phyloP scores from a whole-genome alignment of 1,140 invertebrate species.

The Apocrypta bakeri region DNA sequence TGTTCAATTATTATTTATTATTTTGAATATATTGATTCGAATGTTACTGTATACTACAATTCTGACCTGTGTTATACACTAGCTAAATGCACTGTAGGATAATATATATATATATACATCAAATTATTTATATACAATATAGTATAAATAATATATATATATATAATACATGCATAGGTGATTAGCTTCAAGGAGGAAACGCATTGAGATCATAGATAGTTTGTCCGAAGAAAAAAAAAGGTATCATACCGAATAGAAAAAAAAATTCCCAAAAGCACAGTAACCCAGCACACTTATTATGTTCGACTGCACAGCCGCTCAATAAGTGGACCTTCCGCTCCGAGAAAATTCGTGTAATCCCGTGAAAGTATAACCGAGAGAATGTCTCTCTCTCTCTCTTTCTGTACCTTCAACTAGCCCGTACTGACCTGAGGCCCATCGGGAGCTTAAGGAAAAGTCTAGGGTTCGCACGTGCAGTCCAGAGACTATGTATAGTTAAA shows the following conservation, averaged over 20 bases:
- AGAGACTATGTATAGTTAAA: neutral
- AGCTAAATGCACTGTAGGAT: no score
- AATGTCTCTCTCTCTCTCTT: neutral
- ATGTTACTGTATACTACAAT: no score
- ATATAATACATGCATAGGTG: no score
- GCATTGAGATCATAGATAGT: no score
- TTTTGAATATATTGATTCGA: no score
- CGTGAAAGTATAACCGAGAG: neutral
- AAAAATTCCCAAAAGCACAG: neutral
- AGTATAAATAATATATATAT: no score
- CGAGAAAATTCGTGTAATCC: conserved; percentile 32
- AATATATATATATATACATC: no score
- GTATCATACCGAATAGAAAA: neutral
- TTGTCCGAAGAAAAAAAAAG: no score
- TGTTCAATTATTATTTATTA: no score
- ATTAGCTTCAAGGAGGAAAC: no score
- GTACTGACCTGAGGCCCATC: neutral
- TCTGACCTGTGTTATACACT: no score
- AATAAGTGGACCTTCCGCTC: conserved; percentile 37
- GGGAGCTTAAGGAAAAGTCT: conserved; percentile 18
- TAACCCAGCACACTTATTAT: neutral
- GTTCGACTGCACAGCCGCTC: neutral
- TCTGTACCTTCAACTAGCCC: neutral
- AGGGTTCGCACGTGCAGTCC: conserved; percentile 25
- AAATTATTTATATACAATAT: no score